phyloP scores from a whole-genome alignment of 2,113 vertebrate genomes.

The Menura novaehollandiae region DNA sequence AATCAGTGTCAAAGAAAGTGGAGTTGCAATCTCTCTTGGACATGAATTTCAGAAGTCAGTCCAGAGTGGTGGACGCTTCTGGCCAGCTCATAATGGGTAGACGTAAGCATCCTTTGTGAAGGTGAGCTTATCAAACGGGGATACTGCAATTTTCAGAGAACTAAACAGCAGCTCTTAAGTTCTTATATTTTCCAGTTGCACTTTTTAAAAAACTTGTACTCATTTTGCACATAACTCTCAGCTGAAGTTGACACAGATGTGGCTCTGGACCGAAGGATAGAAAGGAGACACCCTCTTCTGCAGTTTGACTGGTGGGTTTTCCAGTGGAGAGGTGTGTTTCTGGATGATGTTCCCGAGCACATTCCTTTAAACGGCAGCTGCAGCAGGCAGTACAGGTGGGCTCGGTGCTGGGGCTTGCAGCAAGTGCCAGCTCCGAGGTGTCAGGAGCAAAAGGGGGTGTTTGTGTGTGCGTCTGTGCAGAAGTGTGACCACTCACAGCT shows the following conservation, averaged over 20 bases:
- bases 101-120: slow-evolving; percentile 13
- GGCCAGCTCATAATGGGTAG: slow-evolving; percentile 11
- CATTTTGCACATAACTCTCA: slow-evolving; percentile 74
- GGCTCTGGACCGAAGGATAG: slow-evolving; percentile 47
- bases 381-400: background rate
- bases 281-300: slow-evolving; percentile 7
- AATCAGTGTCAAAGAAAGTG: background rate
- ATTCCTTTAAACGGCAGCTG: background rate
- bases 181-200: slow-evolving; percentile 65
- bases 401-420: background rate
- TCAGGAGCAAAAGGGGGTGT: background rate
- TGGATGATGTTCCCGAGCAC: slow-evolving; percentile 31
- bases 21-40: slow-evolving; percentile 11
- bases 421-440: background rate
- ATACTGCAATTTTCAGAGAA: slow-evolving; percentile 76
- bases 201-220: slow-evolving; percentile 44
- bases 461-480: background rate
- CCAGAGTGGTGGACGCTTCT: background rate
- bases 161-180: slow-evolving; percentile 61
- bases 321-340: slow-evolving; percentile 23
- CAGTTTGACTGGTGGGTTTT: slow-evolving; percentile 5
- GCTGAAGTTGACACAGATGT: slow-evolving; percentile 32
- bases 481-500: slow-evolving; percentile 52
- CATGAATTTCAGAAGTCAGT: background rate
- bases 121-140: slow-evolving; percentile 59